Conservation (phyloP, 2,113 vertebrate genomes). For the Hypocryptadius cinnamomeus region DNA sequence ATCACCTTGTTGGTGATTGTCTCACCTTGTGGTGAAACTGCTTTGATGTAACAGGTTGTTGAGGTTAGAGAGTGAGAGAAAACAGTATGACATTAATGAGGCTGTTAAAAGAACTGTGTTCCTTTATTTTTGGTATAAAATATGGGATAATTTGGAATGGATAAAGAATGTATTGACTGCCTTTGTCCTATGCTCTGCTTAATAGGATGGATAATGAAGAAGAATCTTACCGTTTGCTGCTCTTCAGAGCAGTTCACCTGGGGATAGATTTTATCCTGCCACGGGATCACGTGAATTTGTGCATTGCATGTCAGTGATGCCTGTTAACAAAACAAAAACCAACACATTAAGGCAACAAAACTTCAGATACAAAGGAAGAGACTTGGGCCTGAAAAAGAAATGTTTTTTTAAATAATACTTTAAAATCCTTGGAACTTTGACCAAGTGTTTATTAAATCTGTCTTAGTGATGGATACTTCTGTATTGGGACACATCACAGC, state of each 20-base stretch:
- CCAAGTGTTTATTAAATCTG: not conserved
- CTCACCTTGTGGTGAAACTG: not conserved
- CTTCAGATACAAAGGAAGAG: not conserved
- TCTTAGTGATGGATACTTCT: not conserved
- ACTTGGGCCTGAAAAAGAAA: not conserved
- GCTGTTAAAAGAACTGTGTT: not conserved
- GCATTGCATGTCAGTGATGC: slow-evolving; percentile 65
- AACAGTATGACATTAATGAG: not conserved
- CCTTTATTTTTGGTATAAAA: not conserved
- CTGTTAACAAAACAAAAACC: slow-evolving; percentile 56
- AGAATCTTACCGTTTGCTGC: not conserved
- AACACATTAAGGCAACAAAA: not conserved
- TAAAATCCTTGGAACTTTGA: not conserved
- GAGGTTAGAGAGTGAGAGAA: not conserved
- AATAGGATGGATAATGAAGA: not conserved
- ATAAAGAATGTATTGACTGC: not conserved
- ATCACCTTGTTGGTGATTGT: not conserved
- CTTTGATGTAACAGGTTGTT: not conserved
- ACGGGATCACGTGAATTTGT: slow-evolving; percentile 67
- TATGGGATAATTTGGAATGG: not conserved
- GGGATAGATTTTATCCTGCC: slow-evolving; percentile 57
- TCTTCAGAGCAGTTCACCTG: slow-evolving; percentile 51
- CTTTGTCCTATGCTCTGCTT: not conserved
- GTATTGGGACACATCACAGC: not conserved
- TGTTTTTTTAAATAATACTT: not conserved